These are phyloP conservation scores for Hypsibius dujardini DNA, from an alignment of 1,140 invertebrate genomes.

Conservation along the genomic window DNA sequence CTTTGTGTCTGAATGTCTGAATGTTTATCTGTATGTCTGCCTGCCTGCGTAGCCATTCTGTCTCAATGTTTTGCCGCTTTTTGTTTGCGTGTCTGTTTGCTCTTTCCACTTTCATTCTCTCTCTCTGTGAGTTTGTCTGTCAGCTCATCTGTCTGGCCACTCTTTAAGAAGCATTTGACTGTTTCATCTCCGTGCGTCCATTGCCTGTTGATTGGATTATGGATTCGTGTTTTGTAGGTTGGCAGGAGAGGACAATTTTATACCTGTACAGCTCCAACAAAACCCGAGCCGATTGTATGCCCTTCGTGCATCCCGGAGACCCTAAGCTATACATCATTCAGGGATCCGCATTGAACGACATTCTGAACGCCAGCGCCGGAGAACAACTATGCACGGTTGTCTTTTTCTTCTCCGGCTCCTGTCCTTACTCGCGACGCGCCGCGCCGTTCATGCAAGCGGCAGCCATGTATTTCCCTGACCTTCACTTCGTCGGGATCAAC, in stretches of 20 bases:
- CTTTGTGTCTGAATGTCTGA: neutral
- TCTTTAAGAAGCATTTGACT: neutral
- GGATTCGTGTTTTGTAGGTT: neutral
- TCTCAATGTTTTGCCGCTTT: neutral
- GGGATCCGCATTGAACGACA: neutral
- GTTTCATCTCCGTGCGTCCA: neutral
- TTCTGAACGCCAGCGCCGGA: neutral
- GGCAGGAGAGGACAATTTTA: neutral
- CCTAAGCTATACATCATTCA: neutral
- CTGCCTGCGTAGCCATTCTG: neutral
- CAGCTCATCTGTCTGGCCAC: neutral
- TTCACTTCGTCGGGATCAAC: neutral
- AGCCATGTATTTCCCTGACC: conserved; percentile 1
- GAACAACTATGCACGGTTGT: neutral
- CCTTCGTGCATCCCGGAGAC: neutral
- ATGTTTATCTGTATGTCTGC: neutral
- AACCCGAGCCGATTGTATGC: neutral
- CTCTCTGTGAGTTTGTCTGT: neutral
- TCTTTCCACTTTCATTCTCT: neutral
- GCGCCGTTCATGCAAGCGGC: conserved; percentile 12
- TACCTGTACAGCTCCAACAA: conserved; percentile 9
- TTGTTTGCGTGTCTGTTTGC: neutral
- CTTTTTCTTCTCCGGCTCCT: neutral
- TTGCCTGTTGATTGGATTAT: neutral
- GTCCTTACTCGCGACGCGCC: neutral